Evolutionary conservation across 1,140 invertebrate species (phyloP).

Genomic region (Papilio polytes): DNA sequence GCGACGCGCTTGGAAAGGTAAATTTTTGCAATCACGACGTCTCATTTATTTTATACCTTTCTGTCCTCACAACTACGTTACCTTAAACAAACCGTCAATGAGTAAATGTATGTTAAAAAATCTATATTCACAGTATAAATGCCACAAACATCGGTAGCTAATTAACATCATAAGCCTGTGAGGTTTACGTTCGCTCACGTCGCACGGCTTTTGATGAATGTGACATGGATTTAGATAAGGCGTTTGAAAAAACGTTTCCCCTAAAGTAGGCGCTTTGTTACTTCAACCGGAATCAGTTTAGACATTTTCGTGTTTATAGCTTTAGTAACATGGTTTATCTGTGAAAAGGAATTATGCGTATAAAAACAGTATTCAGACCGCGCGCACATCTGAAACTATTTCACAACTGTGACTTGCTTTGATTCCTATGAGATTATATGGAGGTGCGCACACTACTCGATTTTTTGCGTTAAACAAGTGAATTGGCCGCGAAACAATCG

Average conservation of each 20-base stretch:
- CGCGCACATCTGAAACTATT: background rate
- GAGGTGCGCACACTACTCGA: no score
- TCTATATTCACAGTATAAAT: background rate
- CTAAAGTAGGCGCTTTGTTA: background rate
- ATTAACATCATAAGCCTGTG: constrained; percentile 11
- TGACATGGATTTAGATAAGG: constrained; percentile 43
- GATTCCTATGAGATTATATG: no score
- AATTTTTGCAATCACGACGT: background rate
- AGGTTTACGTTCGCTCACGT: constrained; percentile 13
- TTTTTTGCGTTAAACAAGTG: no score
- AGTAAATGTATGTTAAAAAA: background rate
- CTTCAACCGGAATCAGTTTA: background rate
- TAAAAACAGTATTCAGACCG: background rate
- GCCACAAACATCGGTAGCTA: background rate
- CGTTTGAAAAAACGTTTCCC: constrained; percentile 40
- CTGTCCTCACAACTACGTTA: background rate
- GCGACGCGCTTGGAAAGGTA: no score
- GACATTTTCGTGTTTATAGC: background rate
- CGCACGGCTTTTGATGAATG: constrained; percentile 38
- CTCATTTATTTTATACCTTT: background rate
- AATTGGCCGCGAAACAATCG: no score
- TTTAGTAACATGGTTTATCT: background rate
- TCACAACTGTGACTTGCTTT: background rate
- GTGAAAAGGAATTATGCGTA: background rate
- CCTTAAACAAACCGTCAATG: background rate